Base-by-base conservation (phyloP, 2,888 invertebrate genomes). In the Allacma fusca region DNA sequence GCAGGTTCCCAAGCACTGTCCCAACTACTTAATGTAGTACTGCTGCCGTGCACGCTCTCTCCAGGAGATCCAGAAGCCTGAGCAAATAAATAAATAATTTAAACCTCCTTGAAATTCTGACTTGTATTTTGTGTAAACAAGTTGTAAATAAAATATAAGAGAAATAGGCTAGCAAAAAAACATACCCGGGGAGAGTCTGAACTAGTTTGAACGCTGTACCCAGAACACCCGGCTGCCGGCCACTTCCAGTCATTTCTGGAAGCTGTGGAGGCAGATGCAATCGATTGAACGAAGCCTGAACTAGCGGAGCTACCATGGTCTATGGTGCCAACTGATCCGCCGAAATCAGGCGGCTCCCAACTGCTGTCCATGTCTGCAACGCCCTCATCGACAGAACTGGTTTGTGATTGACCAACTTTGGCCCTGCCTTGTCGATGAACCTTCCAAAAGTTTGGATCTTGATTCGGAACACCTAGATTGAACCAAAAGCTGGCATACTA, bases 351-450 rank as follows among this genome's bases (percentile, higher is more conserved):
- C 77, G 81, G 81, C 77, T 84, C 84, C 84, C 84, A 84, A 44
- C 78, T 59, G 73, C 78, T 78, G 40, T 83, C 83, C 70, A 69
- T 69, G 57, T 83, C 83, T 0, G 83, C 83, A 0, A 88, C 87
- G 0, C 88, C 88, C 81, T 88, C 88, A 76, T 88, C 88, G 1
- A 84, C 82, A 5, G 83, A 83, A 67, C 82, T 82, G 43, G 80
- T 81, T 72, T 82, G 81, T 12, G 83, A 83, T 21, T 68, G 72
- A 62, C 69, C 78, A 28, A 57, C 71, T 44, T 74, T 68, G 21
- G 59, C 65, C 26, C 81, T 81, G 13, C 79, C 77, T 0, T 80
- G 76, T 28, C 81, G 69, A 50, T 80, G 80, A 7, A 76, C 73
- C 65, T 83, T 83, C 83, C 83, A 83, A 68, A 80, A 80, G 57